Percentiles rank a stretch among this genome's conserved stretches.
Conservation (phyloP, 2,797 vertebrate species). For the Chloroceryle amazona region DNA sequence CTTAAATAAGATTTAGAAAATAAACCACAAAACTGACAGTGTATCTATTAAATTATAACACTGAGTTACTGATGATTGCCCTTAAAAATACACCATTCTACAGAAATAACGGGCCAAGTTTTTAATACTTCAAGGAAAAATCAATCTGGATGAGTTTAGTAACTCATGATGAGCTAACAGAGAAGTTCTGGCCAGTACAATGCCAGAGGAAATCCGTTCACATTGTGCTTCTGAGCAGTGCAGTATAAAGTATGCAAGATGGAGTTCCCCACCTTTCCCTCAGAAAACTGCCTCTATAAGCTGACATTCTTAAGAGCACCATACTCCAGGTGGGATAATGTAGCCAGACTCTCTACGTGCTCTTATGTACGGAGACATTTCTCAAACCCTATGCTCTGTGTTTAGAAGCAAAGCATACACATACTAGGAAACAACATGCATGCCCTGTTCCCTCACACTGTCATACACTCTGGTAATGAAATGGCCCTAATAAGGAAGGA, state of each 20-base stretch:
- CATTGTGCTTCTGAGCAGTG: neutral
- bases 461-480: neutral
- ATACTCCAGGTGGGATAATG: neutral
- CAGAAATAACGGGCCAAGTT: neutral
- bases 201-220: neutral
- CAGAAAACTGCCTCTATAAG: neutral
- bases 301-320: neutral
- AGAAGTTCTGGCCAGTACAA: neutral
- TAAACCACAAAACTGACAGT: neutral
- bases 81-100: neutral
- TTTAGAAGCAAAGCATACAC: neutral
- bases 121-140: neutral
- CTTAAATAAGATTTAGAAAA: neutral
- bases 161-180: neutral
- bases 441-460: neutral
- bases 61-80: neutral
- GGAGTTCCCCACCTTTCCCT: neutral
- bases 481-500: neutral
- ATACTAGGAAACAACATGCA: fast-evolving
- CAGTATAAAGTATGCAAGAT: neutral
- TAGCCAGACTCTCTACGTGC: neutral
- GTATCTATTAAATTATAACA: neutral
- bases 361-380: neutral
- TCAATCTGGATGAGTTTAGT: neutral
- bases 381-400: neutral